Base-by-base conservation (phyloP, 92 coral and sea anemone species). In the Anthopleura xanthogrammica region DNA sequence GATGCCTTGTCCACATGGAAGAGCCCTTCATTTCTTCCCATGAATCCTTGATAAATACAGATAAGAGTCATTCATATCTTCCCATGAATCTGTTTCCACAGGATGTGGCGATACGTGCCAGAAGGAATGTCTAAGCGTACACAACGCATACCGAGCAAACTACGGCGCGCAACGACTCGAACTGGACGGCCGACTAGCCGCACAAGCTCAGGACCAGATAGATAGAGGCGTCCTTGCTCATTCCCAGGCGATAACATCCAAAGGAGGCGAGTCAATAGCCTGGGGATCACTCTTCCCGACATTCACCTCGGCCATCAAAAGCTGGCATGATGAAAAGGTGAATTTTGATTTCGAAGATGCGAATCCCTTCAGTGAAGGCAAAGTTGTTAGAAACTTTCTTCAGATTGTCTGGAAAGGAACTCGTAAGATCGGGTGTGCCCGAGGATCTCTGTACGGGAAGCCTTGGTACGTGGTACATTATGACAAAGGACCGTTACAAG, bases 181-280 rank as follows among this genome's bases (percentile, higher is more conserved):
- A 17, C 90, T 87, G 80, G 90, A 95, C 60, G 90, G 85, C 66
- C 75, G 57, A 66, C 80, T 93, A 16, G 95, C 98, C 42, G 79
- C 90, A 13, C 83, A 85, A 68, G 98, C 98, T 14, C 98, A 93
- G 72, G 92, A 91, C 89, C 95, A 41, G 95, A 93, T 56, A 80
- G 87, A 41, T 36, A 81, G 71, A 50, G 84, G 84, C 16, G 55
- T 81, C 13, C 65, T 81, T 16, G 84, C 84, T 5, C 84, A 81
- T 70, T 81, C 84, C 41, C 72, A 75, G 40, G 62, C 79, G 95
- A 95, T 39, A 78, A 75, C 72, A 4, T 91, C 95, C 58, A 91
- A 91, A 81, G 93, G 82, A 77, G 98, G 98, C n/a, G 95, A 93
- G 88, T 86, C 90, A 16, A 89, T 93, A 12, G 98, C 93, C 52